These are phyloP conservation scores for Ochlodes sylvanus DNA, from an alignment of 2,888 invertebrate species.

Conservation along the genomic window DNA sequence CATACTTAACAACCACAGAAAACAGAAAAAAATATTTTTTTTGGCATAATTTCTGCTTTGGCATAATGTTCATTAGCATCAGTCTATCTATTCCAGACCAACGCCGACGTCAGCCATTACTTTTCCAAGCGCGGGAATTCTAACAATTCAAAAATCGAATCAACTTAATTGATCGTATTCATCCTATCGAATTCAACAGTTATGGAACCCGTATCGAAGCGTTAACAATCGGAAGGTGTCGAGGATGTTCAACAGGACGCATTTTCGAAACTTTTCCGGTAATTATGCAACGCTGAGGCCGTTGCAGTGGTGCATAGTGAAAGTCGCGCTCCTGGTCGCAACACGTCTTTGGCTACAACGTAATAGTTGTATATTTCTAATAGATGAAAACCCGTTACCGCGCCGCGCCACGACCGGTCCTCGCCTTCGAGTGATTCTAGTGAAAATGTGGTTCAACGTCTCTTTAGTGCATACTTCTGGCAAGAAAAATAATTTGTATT, in stretches of 20 bases:
- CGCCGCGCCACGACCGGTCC: conserved; percentile 41
- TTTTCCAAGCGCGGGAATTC: background rate
- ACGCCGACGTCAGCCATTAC: too few species aligned
- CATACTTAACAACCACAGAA: too few species aligned
- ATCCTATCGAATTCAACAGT: background rate
- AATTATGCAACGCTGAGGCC: conserved; percentile 55
- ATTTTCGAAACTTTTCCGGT: conserved; percentile 71
- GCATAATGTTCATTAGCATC: too few species aligned
- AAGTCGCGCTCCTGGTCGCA: conserved; percentile 52
- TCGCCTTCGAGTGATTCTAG: conserved; percentile 27
- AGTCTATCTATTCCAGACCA: too few species aligned
- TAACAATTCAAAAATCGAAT: background rate
- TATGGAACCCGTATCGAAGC: conserved; percentile 13
- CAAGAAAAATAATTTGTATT: conserved; percentile 61
- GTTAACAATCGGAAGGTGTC: conserved; percentile 40
- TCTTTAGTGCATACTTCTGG: conserved; percentile 62
- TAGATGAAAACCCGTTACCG: conserved; percentile 40
- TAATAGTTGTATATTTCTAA: conserved; percentile 47
- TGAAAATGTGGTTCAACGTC: conserved; percentile 67
- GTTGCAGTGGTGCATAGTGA: conserved; percentile 56
- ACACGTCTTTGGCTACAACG: conserved; percentile 45
- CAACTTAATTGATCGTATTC: background rate
- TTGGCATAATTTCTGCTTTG: too few species aligned
- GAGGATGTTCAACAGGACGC: conserved; percentile 65
- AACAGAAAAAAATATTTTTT: too few species aligned